Evolutionary conservation across 2,888 invertebrate species (phyloP).

Genomic region (Troides helena): DNA sequence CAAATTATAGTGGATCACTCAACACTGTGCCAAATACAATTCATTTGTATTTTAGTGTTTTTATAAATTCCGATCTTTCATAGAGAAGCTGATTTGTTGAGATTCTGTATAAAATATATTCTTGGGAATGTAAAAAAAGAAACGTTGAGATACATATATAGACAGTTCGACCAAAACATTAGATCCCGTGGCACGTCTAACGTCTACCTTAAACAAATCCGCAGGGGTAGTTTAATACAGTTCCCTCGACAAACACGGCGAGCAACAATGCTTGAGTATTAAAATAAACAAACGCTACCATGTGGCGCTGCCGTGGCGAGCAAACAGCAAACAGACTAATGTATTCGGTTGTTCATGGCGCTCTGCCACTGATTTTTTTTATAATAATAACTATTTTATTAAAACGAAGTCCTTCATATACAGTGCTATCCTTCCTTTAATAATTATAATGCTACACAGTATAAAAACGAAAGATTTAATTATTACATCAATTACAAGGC

Average conservation of each 20-base stretch:
- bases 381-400: too few relatives aligned
- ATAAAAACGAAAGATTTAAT: too few relatives aligned
- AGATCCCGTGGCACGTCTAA: conserved; percentile 36
- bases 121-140: too few relatives aligned
- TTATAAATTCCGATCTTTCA: too few relatives aligned
- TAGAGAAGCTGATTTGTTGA: too few relatives aligned
- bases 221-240: conserved; percentile 66
- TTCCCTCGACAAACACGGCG: conserved; percentile 66
- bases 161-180: conserved; percentile 37
- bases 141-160: not conserved
- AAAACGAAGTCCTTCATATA: too few relatives aligned
- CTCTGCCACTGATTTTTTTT: conserved; percentile 13
- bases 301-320: conserved; percentile 65
- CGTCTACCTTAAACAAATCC: conserved; percentile 54
- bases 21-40: conserved; percentile 11
- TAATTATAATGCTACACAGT: too few relatives aligned
- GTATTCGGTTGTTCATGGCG: conserved; percentile 59
- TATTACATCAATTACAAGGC: too few relatives aligned
- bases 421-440: too few relatives aligned
- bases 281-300: conserved; percentile 76
- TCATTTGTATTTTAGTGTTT: not conserved
- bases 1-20: conserved; percentile 11
- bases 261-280: conserved; percentile 77
- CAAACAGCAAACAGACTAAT: conserved; percentile 71
- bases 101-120: too few relatives aligned